Evolutionary conservation across 2,888 invertebrate species (phyloP).

Genomic region (Parnassius mnemosyne): DNA sequence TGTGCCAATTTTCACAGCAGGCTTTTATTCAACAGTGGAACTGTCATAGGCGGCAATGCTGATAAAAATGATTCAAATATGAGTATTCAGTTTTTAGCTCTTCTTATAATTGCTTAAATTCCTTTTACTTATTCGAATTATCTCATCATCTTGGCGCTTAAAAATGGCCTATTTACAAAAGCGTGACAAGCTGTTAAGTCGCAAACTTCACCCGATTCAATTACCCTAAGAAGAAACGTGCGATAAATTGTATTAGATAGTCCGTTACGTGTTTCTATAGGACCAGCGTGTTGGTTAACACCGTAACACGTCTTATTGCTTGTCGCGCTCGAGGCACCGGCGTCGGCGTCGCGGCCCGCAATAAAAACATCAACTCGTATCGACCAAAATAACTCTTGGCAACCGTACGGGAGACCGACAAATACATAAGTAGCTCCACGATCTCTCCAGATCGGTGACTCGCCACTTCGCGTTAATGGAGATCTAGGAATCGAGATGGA

Average conservation of each 20-base stretch:
- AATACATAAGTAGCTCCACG: constrained; percentile 61
- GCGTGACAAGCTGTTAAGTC: not conserved
- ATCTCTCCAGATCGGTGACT: constrained; percentile 45
- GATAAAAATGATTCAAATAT: too few species aligned
- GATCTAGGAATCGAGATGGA: constrained; percentile 24
- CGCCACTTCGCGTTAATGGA: constrained; percentile 26
- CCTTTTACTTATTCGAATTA: too few species aligned
- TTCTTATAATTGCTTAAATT: too few species aligned
- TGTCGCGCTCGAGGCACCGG: constrained; percentile 60
- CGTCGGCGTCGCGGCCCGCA: constrained; percentile 68
- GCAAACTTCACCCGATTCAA: not conserved
- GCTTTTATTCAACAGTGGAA: too few species aligned
- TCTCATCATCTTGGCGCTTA: too few species aligned
- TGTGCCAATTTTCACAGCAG: too few species aligned
- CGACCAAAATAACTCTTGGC: constrained; percentile 81
- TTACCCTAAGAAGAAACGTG: constrained; percentile 57
- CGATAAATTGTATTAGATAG: constrained; percentile 72
- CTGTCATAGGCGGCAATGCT: too few species aligned
- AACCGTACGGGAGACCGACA: constrained; percentile 62
- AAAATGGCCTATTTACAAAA: too few species aligned
- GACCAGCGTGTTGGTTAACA: constrained; percentile 64
- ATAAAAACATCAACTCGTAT: constrained; percentile 78
- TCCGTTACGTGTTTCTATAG: constrained; percentile 66
- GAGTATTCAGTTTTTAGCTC: too few species aligned
- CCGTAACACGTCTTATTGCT: constrained; percentile 71